Percentiles rank a stretch among this genome's conserved stretches.
These are phyloP conservation scores for Himalopsyche japonica DNA, from an alignment of 2,888 invertebrate genomes.

Conservation along the genomic window DNA sequence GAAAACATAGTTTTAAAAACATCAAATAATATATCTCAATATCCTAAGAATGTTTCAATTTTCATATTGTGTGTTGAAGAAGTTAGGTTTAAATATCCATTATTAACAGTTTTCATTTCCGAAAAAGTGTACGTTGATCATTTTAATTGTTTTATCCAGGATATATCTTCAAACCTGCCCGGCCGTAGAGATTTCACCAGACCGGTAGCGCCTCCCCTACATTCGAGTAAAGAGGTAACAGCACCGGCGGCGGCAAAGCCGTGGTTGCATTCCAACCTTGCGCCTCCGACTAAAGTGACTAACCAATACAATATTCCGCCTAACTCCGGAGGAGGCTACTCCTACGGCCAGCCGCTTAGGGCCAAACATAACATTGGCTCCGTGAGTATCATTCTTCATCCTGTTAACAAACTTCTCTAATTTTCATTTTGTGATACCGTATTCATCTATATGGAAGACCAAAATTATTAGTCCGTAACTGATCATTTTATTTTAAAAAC, in stretches of 20 bases:
- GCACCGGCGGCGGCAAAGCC: neutral
- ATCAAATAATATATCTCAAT: no score
- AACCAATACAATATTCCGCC: neutral
- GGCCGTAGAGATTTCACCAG: slow-evolving; percentile 24
- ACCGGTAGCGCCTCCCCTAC: neutral
- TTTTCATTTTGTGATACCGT: neutral
- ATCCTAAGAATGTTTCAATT: no score
- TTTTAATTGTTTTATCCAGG: neutral
- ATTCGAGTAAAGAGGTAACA: neutral
- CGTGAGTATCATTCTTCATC: slow-evolving; percentile 18
- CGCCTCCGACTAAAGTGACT: neutral
- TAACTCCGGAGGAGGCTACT: slow-evolving; percentile 9
- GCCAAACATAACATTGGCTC: slow-evolving; percentile 30
- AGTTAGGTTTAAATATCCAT: no score
- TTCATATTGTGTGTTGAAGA: no score
- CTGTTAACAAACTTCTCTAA: neutral
- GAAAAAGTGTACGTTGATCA: no score
- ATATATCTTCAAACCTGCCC: neutral
- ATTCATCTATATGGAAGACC: no score
- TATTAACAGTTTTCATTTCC: no score
- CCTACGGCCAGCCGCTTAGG: slow-evolving; percentile 31
- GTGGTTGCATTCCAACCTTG: neutral
- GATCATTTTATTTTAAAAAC: no score
- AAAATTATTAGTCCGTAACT: no score
- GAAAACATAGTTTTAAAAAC: no score